These are phyloP conservation scores for Micromussa lordhowensis DNA, from an alignment of 92 coral and sea anemone genomes.

Conservation along the genomic window DNA sequence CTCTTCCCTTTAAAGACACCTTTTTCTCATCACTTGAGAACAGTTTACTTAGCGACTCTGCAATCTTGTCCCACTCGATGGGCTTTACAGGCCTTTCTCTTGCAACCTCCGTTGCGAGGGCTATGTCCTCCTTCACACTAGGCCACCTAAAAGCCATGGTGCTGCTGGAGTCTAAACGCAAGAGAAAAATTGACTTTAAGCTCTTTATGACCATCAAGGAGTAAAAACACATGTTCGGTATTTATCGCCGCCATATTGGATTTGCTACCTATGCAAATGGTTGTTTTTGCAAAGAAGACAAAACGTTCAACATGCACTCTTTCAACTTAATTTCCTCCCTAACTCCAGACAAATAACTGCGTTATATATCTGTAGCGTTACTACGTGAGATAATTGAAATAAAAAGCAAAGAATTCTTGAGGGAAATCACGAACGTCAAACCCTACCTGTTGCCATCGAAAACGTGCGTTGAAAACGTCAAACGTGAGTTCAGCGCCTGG, in stretches of 20 bases:
- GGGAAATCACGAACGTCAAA: not conserved
- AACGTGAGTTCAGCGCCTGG: not conserved
- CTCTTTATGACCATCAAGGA: too few species aligned
- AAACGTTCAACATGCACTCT: not conserved
- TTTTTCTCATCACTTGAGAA: not conserved
- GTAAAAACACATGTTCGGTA: too few species aligned
- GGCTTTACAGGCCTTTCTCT: too few species aligned
- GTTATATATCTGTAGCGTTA: not conserved
- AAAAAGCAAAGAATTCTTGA: not conserved
- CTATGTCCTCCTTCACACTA: too few species aligned
- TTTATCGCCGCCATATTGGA: too few species aligned
- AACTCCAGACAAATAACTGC: not conserved
- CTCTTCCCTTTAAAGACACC: not conserved
- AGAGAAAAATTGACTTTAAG: too few species aligned
- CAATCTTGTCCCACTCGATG: not conserved
- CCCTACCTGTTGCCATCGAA: not conserved
- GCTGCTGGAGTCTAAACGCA: too few species aligned
- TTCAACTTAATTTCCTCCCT: not conserved
- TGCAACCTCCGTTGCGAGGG: too few species aligned
- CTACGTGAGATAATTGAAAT: too few species aligned
- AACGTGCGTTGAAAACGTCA: constrained; percentile 3
- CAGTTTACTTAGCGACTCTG: not conserved
- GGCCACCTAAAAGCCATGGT: too few species aligned
- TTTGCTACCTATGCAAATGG: too few species aligned
- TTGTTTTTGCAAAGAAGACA: not conserved